Conservation (phyloP, 2,113 vertebrate genomes). For the human (Homo sapiens) region GRCh38 chr4:25171501-25172000, state of each 20-base stretch:
- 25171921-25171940: background rate
- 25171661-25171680: background rate
- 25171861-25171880: background rate
- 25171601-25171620: conserved; percentile 32
- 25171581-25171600: conserved; percentile 10
- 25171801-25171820: background rate
- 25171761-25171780: background rate
- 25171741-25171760: background rate
- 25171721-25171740: conserved; percentile 1
- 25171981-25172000: background rate
- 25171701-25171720: background rate
- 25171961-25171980: background rate
- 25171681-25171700: background rate
- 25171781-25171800: background rate
- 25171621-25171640: background rate
- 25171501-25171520: conserved; percentile 36
- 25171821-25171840: background rate
- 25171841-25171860: background rate
- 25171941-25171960: background rate
- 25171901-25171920: background rate
- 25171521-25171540: background rate
- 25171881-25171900: background rate
- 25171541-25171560: conserved; percentile 28
- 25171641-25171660: background rate
- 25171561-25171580: background rate